Percentiles rank a stretch among this genome's conserved stretches.
These are phyloP conservation scores for Sinocyclocheilus anophthalmus DNA, from an alignment of 2,113 vertebrate genomes.

Conservation along the genomic window DNA sequence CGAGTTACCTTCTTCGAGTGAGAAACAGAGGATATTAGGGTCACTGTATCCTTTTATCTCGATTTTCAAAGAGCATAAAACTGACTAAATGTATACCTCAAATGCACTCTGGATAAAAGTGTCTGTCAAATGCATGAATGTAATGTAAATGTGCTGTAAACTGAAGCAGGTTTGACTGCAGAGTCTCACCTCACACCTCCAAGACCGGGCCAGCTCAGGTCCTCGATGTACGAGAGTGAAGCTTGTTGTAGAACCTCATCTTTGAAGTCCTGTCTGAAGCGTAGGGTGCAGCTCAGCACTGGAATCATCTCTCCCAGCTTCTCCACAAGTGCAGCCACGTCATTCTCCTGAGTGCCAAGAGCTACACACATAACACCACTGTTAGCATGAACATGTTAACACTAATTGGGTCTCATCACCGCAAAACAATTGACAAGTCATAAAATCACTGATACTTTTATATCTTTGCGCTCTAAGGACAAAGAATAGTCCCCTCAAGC, in stretches of 20 bases:
- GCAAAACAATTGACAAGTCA: background rate
- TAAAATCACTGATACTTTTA: too few species aligned
- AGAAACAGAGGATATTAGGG: too few species aligned
- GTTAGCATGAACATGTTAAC: background rate
- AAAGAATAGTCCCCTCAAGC: too few species aligned
- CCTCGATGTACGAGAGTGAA: slow-evolving; percentile 81
- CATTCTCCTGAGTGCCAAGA: slow-evolving; percentile 83
- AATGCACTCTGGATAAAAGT: background rate
- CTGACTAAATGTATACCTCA: background rate
- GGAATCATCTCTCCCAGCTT: slow-evolving; percentile 83
- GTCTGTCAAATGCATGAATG: background rate
- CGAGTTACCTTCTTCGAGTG: background rate
- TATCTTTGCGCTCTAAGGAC: too few species aligned
- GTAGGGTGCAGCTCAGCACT: slow-evolving; percentile 81
- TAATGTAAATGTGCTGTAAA: background rate
- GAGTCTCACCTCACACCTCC: slow-evolving; percentile 83
- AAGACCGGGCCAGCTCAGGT: slow-evolving; percentile 89
- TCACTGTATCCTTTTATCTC: background rate
- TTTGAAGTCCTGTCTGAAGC: slow-evolving; percentile 85
- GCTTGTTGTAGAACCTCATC: slow-evolving; percentile 82
- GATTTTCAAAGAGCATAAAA: background rate
- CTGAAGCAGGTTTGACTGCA: background rate
- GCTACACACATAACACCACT: slow-evolving; percentile 67
- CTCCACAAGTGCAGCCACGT: slow-evolving; percentile 82
- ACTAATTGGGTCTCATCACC: background rate